Conservation (phyloP, 2,113 vertebrate species). For the Todiramphus saurophagus region DNA sequence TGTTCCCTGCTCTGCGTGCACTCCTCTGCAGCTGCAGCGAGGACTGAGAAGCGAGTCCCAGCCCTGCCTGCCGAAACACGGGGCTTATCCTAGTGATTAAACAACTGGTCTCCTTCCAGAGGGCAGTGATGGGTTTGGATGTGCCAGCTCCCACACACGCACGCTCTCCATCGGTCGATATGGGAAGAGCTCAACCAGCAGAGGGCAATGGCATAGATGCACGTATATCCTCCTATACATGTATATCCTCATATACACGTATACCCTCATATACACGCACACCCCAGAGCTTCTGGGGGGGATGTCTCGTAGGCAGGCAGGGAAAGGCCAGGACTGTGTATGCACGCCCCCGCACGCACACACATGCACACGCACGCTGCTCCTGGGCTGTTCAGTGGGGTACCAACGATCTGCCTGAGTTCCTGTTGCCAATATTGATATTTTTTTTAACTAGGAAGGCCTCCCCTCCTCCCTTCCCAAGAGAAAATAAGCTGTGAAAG, state of each 20-base stretch:
- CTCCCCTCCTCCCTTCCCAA: neutral
- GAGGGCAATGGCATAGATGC: conserved; percentile 14
- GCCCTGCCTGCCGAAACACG: rapidly evolving
- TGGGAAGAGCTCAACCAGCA: conserved; percentile 8
- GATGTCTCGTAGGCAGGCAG: rapidly evolving
- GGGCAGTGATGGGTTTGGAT: neutral
- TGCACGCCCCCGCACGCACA: neutral
- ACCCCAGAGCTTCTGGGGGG: neutral
- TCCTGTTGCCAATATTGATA: rapidly evolving
- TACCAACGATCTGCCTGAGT: neutral
- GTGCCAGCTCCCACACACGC: conserved; percentile 25
- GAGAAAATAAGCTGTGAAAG: conserved; percentile 4
- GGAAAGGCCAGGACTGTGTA: neutral
- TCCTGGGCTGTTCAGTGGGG: neutral
- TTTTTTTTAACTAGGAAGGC: neutral
- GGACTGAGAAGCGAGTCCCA: neutral
- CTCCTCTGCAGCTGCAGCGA: neutral
- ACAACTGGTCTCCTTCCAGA: conserved; percentile 31
- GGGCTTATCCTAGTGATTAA: conserved; percentile 11
- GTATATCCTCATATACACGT: neutral
- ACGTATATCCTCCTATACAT: neutral
- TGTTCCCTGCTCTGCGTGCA: neutral
- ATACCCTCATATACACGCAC: neutral
- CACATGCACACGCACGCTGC: neutral
- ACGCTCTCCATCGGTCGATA: neutral